phyloP scores from a whole-genome alignment of 2,888 invertebrate species.

The Aphidius colemani region DNA sequence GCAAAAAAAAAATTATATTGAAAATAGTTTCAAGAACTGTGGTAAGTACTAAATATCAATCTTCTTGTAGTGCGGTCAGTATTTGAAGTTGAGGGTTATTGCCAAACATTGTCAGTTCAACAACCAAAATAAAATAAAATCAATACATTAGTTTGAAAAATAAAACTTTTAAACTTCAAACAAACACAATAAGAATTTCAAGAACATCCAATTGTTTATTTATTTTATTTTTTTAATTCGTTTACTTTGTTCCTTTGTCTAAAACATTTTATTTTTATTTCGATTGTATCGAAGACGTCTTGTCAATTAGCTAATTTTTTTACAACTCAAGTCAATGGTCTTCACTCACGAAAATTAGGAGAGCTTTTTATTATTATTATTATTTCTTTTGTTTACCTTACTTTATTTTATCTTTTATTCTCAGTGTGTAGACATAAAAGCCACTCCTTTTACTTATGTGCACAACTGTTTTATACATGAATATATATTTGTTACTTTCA shows the following conservation, averaged over 20 bases:
- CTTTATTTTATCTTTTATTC: slow-evolving; percentile 32
- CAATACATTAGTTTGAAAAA: too few species aligned
- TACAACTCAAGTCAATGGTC: slow-evolving; percentile 33
- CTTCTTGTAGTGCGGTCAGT: not conserved
- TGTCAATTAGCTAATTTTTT: slow-evolving; percentile 55
- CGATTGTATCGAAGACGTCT: slow-evolving; percentile 34
- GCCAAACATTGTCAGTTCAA: slow-evolving; percentile 12
- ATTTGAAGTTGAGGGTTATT: slow-evolving; percentile 15
- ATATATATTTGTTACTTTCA: slow-evolving; percentile 15
- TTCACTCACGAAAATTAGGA: slow-evolving; percentile 15
- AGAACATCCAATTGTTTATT: slow-evolving; percentile 24
- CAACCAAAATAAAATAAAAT: too few species aligned
- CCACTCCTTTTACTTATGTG: slow-evolving; percentile 16
- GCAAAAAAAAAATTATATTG: too few species aligned
- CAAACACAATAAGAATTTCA: too few species aligned
- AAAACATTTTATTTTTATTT: slow-evolving; percentile 23
- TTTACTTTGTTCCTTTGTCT: slow-evolving; percentile 14
- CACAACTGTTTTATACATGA: too few species aligned
- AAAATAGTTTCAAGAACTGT: slow-evolving; percentile 33
- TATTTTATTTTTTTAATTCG: slow-evolving; percentile 22
- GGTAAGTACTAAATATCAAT: slow-evolving; percentile 26
- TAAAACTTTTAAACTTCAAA: too few species aligned
- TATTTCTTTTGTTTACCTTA: slow-evolving; percentile 39
- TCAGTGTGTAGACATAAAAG: slow-evolving; percentile 26
- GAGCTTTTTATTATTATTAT: slow-evolving; percentile 29